Conservation (phyloP, 1,140 invertebrate genomes). For the Bombus superbus region DNA sequence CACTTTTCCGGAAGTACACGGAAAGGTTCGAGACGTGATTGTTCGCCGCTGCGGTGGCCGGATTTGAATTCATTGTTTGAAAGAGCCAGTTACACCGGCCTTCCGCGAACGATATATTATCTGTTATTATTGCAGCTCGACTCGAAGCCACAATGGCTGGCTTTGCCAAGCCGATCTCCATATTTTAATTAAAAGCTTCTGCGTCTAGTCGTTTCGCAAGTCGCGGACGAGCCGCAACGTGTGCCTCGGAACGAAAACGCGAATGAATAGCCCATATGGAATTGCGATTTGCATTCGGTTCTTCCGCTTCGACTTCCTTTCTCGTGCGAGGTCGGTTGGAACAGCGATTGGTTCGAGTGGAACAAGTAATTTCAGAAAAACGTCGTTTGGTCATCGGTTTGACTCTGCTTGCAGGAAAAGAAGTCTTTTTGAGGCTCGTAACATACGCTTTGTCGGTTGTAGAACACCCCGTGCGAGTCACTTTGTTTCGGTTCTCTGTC, state of each 20-base stretch:
- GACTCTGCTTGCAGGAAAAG: no score
- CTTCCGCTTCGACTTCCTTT: not conserved
- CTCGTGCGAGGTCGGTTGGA: not conserved
- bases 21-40: constrained; percentile 71
- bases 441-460: no score
- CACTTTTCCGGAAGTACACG: constrained; percentile 17
- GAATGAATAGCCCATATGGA: not conserved
- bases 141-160: constrained; percentile 75
- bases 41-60: constrained; percentile 72
- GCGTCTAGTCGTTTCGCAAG: constrained; percentile 41
- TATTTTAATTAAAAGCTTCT: constrained; percentile 81
- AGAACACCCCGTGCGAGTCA: no score
- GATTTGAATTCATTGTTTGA: constrained; percentile 79
- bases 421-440: no score
- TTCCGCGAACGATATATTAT: constrained; percentile 77
- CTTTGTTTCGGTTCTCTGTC: no score
- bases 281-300: not conserved
- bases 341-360: no score
- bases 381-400: no score
- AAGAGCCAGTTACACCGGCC: constrained; percentile 74
- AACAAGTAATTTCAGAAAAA: no score
- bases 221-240: constrained; percentile 17
- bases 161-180: constrained; percentile 78
- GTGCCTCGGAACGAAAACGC: constrained; percentile 6
- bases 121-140: constrained; percentile 80